These are phyloP conservation scores for Leucozona laternaria DNA, from an alignment of 2,888 invertebrate genomes.

Conservation along the genomic window DNA sequence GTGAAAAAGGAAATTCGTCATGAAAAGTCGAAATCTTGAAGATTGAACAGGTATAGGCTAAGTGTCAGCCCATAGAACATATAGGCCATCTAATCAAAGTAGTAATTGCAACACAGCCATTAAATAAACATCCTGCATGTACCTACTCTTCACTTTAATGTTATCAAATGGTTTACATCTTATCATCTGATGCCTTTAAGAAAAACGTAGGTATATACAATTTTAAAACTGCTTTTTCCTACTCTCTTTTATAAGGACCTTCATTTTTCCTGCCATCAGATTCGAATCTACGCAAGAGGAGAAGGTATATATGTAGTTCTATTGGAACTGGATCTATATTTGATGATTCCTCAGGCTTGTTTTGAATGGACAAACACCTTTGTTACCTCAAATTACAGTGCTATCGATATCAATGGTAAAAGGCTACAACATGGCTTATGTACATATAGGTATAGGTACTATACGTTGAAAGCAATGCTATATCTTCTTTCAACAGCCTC, in stretches of 20 bases:
- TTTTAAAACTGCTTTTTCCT: neutral
- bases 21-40: too few relatives aligned
- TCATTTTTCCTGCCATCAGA: neutral
- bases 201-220: neutral
- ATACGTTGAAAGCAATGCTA: constrained; percentile 5
- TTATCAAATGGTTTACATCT: neutral
- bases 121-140: neutral
- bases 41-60: too few relatives aligned
- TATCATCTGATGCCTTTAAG: neutral
- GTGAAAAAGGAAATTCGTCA: neutral
- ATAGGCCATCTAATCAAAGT: neutral
- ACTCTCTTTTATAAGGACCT: neutral
- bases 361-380: constrained; percentile 23
- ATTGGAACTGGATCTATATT: constrained; percentile 7
- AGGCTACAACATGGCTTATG: neutral
- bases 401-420: constrained; percentile 24
- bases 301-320: neutral
- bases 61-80: neutral
- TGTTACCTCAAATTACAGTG: constrained; percentile 25
- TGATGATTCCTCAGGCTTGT: constrained; percentile 26
- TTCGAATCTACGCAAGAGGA: neutral
- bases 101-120: neutral
- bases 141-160: neutral
- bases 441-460: too few relatives aligned
- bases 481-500: constrained; percentile 8